Base-by-base conservation (phyloP, 2,113 vertebrate species). In the Scophthalmus maximus region DNA sequence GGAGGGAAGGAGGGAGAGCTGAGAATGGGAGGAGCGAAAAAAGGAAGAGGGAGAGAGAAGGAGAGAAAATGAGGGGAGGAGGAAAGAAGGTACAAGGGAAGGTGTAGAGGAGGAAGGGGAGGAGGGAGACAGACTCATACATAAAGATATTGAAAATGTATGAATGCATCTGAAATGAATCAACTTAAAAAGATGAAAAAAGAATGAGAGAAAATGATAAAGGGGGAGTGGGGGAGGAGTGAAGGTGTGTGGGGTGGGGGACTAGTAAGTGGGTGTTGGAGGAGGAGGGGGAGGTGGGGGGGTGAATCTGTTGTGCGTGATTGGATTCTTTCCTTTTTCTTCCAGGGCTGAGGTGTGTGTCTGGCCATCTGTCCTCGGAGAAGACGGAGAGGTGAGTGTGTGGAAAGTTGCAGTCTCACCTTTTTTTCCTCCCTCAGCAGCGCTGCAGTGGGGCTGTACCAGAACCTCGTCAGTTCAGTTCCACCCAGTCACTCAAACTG, bases 71-170 rank as follows among this genome's bases (percentile, higher is more conserved):
- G n/a, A 27, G 49, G 14, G 61, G 44, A 42, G 22, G 40, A 53
- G 38, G 20, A 12, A 10, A 30, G 56, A 36, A 15, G 22, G 17
- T 49, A 4, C 32, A 34, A 22, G 23, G 51, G 68, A 26, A 58
- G 60, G 17, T 40, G 6, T 22, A n/a, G 20, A 40, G 17, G 60
- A 42, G 36, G 29, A 36, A 51, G 42, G 26, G n/a, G 10, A 20
- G 53, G 38, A 11, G 62, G 53, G 67, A 49, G 79, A 49, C 58
- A 82, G 85, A 78, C 82, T 92, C 90, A 92, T 92, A 91, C 91
- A 91, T 92, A 91, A 92, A 91, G 88, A 91, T 92, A 91, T 78
- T 91, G 88, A 80, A 89, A 92, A 91, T 92, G 88, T 90, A 90
- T 86, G 89, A 92, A 90, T 88, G 85, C 87, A 90, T 92, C 77